A percentile compares a stretch with the other conserved stretches of the same genome.
Evolutionary conservation across 2,888 invertebrate species (phyloP).

Genomic region (Drosophila atripex): DNA sequence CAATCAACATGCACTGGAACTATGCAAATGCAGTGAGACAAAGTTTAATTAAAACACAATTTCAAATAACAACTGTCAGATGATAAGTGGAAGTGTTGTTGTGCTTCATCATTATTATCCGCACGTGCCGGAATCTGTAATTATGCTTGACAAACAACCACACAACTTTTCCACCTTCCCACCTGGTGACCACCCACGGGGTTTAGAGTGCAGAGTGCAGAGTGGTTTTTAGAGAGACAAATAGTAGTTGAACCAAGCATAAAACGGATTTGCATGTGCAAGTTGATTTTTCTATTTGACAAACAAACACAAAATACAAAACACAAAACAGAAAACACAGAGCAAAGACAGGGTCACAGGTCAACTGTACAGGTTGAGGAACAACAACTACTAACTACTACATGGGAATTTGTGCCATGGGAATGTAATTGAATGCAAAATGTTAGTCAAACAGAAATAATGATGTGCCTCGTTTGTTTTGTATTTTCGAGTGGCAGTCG

Average conservation of each 20-base stretch:
- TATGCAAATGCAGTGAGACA: conserved; percentile 19
- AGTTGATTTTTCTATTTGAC: conserved; percentile 5
- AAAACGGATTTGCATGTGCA: conserved; percentile 15
- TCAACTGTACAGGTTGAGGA: not conserved
- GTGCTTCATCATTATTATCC: conserved; percentile 3
- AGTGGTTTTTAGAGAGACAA: conserved; percentile 8
- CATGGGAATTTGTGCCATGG: conserved; percentile 32
- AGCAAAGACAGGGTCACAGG: conserved; percentile 3
- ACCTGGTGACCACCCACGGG: conserved; percentile 12
- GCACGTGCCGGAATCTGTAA: conserved; percentile 16
- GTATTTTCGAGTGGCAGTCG: conserved; percentile 9
- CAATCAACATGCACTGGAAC: not conserved
- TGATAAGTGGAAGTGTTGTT: not conserved
- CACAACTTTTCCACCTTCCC: not conserved
- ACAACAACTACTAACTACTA: conserved; percentile 15
- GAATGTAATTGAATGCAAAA: conserved; percentile 51
- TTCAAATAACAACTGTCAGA: not conserved
- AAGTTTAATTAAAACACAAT: conserved; percentile 10
- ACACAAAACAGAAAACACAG: conserved; percentile 2
- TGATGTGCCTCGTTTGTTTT: conserved; percentile 45
- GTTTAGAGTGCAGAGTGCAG: not conserved
- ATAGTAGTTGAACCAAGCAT: conserved; percentile 19
- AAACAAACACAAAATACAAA: conserved; percentile 11
- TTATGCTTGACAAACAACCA: conserved; percentile 36
- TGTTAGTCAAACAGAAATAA: conserved; percentile 59